A percentile compares a stretch with the other conserved stretches of the same genome.
Conservation (phyloP, 2,113 vertebrate genomes). For the Elgaria multicarinata region DNA sequence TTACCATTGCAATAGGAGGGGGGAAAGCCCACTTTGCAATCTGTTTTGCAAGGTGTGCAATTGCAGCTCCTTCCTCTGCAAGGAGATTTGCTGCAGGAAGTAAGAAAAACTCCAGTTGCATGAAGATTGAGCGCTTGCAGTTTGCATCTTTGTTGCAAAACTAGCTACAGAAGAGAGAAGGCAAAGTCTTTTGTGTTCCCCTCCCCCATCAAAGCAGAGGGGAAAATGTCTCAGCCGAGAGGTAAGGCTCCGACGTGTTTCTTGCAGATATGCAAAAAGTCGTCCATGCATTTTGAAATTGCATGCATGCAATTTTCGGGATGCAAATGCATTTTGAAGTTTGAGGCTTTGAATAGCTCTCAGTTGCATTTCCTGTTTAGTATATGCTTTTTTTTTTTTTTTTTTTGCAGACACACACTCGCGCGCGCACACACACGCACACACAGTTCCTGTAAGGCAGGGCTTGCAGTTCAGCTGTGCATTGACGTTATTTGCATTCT, state of each 20-base stretch:
- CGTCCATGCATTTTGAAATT: slow-evolving; percentile 80
- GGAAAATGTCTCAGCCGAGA: slow-evolving; percentile 93
- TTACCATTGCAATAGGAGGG: slow-evolving; percentile 80
- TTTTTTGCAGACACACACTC: slow-evolving; percentile 27
- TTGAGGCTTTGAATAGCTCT: slow-evolving; percentile 83
- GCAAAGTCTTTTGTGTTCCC: slow-evolving; percentile 96
- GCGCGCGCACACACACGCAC: slow-evolving; percentile 48
- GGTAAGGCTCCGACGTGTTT: slow-evolving; percentile 86
- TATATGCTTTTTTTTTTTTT: slow-evolving; percentile 76
- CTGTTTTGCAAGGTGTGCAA: slow-evolving; percentile 83
- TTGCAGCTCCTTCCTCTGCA: slow-evolving; percentile 73
- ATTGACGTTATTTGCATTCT: slow-evolving; percentile 82
- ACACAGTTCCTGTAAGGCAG: slow-evolving; percentile 89
- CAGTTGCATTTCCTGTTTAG: slow-evolving; percentile 94
- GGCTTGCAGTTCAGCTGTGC: slow-evolving; percentile 81
- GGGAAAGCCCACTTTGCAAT: slow-evolving; percentile 75
- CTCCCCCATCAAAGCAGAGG: slow-evolving; percentile 92
- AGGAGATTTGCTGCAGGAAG: slow-evolving; percentile 80
- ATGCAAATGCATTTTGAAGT: slow-evolving; percentile 87
- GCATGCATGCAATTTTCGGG: slow-evolving; percentile 81
- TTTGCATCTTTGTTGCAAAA: slow-evolving; percentile 94
- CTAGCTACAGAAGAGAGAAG: slow-evolving; percentile 84
- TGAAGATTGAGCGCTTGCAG: slow-evolving; percentile 86
- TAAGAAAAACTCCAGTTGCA: slow-evolving; percentile 87
- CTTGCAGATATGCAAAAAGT: slow-evolving; percentile 84